Percentiles rank a stretch among this genome's conserved stretches.
Evolutionary conservation across 1,140 invertebrate species (phyloP).

Genomic region (Drosophila carrolli): DNA sequence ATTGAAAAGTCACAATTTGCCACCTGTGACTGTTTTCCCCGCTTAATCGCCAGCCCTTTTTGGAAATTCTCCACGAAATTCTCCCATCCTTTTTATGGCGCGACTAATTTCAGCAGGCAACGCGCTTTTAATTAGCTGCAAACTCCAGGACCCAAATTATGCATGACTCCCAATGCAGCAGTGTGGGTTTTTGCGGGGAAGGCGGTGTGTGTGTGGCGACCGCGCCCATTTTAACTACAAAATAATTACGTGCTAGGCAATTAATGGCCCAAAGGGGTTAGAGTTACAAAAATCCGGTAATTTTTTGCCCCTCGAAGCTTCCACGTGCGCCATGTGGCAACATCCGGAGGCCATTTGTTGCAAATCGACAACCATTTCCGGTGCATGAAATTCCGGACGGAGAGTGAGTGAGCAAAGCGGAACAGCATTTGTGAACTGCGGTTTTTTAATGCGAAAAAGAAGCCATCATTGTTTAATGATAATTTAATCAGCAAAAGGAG

Average conservation of each 20-base stretch:
- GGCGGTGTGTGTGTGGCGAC: constrained; percentile 2
- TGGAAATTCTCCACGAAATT: not conserved
- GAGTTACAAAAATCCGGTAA: constrained; percentile 53
- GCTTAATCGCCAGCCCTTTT: not conserved
- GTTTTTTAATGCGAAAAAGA: constrained; percentile 53
- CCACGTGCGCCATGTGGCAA: constrained; percentile 75
- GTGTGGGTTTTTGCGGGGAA: constrained; percentile 11
- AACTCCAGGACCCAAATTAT: constrained; percentile 74
- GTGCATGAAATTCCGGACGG: constrained; percentile 40
- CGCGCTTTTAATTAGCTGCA: constrained; percentile 81
- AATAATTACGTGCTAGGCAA: constrained; percentile 81
- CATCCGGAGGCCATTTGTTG: constrained; percentile 79
- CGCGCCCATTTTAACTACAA: constrained; percentile 77
- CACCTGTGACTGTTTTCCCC: constrained; percentile 38
- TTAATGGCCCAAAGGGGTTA: constrained; percentile 77
- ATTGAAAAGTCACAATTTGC: constrained; percentile 64
- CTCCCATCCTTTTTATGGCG: constrained; percentile 12
- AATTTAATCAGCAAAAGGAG: constrained; percentile 51
- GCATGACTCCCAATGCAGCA: constrained; percentile 51
- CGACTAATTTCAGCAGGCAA: constrained; percentile 60
- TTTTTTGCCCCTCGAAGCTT: constrained; percentile 19
- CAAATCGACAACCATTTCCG: constrained; percentile 79
- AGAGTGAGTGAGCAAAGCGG: constrained; percentile 6
- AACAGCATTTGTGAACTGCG: constrained; percentile 64
- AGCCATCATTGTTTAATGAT: constrained; percentile 51